These are phyloP conservation scores for Anas georgica DNA, from an alignment of 2,797 vertebrate genomes.

Conservation along the genomic window DNA sequence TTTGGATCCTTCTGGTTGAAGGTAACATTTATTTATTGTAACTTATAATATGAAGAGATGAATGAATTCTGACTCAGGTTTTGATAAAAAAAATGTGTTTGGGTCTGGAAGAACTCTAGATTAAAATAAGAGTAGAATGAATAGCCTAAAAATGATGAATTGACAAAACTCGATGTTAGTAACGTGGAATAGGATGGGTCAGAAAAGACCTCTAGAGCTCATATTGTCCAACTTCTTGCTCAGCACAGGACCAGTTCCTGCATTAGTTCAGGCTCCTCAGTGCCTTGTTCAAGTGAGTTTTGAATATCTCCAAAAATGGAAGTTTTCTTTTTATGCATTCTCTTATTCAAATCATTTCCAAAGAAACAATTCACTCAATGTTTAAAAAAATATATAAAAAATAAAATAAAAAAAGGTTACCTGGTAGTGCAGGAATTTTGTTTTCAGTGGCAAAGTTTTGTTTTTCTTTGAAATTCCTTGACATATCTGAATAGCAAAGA, in stretches of 20 bases:
- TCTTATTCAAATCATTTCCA: conserved; percentile 55
- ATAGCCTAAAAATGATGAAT: neutral
- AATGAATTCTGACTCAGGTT: neutral
- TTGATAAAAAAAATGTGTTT: neutral
- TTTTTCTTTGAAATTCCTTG: conserved; percentile 63
- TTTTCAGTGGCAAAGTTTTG: conserved; percentile 52
- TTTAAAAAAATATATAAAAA: conserved; percentile 35
- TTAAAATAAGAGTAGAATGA: conserved; percentile 11
- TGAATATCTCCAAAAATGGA: neutral
- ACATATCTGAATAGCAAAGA: conserved; percentile 50
- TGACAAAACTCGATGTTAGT: neutral
- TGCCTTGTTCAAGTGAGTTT: neutral
- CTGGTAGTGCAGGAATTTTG: conserved; percentile 56
- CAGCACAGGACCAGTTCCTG: neutral
- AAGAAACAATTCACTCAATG: conserved; percentile 60
- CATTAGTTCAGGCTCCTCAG: neutral
- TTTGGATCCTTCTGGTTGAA: conserved; percentile 19
- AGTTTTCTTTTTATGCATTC: neutral
- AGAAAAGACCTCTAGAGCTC: conserved; percentile 4
- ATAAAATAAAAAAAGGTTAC: conserved; percentile 46
- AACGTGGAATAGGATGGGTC: neutral
- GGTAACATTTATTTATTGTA: neutral
- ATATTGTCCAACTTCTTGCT: neutral
- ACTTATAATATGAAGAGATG: neutral
- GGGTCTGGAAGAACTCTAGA: neutral